Evolutionary conservation across 2,797 vertebrate genomes (phyloP), one percentile per base, ranked within the genome.

Genomic region (Siniperca obscura): DNA sequence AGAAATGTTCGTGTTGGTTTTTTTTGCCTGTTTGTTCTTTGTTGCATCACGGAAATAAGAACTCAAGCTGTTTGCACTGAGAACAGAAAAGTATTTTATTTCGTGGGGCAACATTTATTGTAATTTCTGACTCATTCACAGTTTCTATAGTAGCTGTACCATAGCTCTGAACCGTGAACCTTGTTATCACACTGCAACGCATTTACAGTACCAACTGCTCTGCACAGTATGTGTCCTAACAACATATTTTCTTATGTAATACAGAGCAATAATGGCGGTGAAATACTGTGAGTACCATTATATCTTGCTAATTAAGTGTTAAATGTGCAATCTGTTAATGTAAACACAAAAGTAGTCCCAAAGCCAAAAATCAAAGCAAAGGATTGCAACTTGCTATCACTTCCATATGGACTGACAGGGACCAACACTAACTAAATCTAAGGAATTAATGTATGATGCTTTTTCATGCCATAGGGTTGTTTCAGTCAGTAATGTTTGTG

Each of bases 221-320:
- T 21, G 50, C 75, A 60, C 77, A 66, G 59, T 53, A 13, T 64
- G 42, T 53, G n/a, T 69, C 57, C 59, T 74, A n/a, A 62, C 21
- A 86, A 72, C 76, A 85, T 56, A 68, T 72, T 71, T 77, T 76
- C 38, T 80, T 21, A 10, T 85, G 48, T 81, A 60, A 66, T 70
- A 34, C 17, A 25, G 56, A 76, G 48, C 55, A 69, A 65, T 69
- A 67, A 57, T 25, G 48, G 19, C 46, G 38, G 40, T 53, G n/a
- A 36, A 69, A 79, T 73, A 25, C n/a, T 56, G 12, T 6, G 40
- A 57, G 21, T 27, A 61, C 13, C 2, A 61, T 74, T 64, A 42
- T 60, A 66, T 81, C 36, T 70, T n/a, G n/a, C 70, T 89, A 72
- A 85, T 84, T 87, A 86, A 57, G 42, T 86, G 74, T 82, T 83